A percentile compares a stretch with the other conserved stretches of the same genome.
phyloP scores from a whole-genome alignment of 2,888 invertebrate genomes.

The Nymphalis c-album region DNA sequence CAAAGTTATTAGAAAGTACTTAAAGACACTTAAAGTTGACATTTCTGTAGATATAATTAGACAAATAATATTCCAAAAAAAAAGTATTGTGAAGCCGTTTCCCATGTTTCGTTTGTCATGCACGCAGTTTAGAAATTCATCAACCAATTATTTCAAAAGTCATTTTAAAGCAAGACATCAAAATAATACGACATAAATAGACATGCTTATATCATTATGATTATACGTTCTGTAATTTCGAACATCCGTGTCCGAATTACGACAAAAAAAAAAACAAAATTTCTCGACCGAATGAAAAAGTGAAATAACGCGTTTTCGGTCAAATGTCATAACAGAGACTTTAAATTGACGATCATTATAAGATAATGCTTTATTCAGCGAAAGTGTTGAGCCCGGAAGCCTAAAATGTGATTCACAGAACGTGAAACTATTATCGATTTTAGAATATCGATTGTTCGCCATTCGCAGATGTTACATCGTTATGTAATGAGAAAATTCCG shows the following conservation, averaged over 20 bases:
- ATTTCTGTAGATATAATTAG: background rate
- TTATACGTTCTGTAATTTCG: conserved; percentile 16
- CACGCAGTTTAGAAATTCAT: conserved; percentile 1
- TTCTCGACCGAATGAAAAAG: conserved; percentile 19
- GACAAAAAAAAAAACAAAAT: conserved; percentile 13
- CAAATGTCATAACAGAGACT: conserved; percentile 51
- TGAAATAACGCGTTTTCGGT: conserved; percentile 44
- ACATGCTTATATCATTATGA: conserved; percentile 22
- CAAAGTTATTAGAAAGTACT: too few species aligned
- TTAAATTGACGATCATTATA: conserved; percentile 58
- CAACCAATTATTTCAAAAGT: conserved; percentile 18
- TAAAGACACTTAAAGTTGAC: background rate
- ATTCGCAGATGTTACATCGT: background rate
- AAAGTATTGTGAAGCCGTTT: background rate
- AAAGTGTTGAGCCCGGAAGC: conserved; percentile 46
- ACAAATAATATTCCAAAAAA: background rate
- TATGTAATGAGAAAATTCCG: background rate
- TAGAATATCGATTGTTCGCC: conserved; percentile 1
- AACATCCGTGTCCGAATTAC: conserved; percentile 11
- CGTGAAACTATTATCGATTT: conserved; percentile 8
- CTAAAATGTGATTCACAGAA: conserved; percentile 11
- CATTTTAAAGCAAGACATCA: conserved; percentile 13
- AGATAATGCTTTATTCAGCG: conserved; percentile 55
- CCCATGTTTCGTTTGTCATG: background rate
- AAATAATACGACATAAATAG: conserved; percentile 10